These are phyloP conservation scores for Craniophora ligustri DNA, from an alignment of 2,888 invertebrate genomes.

Conservation along the genomic window DNA sequence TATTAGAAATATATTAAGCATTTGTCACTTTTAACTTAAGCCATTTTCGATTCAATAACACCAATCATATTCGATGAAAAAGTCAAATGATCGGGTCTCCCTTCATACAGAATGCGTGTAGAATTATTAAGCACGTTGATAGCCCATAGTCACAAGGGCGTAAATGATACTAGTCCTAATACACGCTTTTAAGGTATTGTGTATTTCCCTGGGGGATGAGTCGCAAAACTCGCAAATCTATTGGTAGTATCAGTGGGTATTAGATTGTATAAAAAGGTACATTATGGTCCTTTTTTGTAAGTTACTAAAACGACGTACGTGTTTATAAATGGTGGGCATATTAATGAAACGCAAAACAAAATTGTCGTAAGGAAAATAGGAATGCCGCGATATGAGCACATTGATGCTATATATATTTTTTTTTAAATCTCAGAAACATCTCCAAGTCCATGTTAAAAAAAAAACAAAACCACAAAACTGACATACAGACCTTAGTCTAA, in stretches of 20 bases:
- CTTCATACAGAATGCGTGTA: constrained; percentile 58
- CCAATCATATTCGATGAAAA: constrained; percentile 17
- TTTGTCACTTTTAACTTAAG: not conserved
- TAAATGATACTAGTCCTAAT: constrained; percentile 2
- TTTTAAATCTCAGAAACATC: too few relatives aligned
- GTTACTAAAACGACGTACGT: too few relatives aligned
- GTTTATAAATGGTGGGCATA: too few relatives aligned
- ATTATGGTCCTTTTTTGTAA: not conserved
- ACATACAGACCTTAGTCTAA: too few relatives aligned
- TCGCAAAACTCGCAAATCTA: too few relatives aligned
- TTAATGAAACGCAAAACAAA: too few relatives aligned
- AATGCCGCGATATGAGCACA: too few relatives aligned
- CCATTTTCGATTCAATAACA: constrained; percentile 14
- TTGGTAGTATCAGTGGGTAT: not conserved
- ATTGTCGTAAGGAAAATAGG: too few relatives aligned
- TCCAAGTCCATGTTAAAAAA: too few relatives aligned
- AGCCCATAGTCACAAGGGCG: constrained; percentile 10
- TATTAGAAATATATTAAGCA: too few relatives aligned
- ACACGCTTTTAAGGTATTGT: not conserved
- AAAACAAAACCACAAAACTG: too few relatives aligned
- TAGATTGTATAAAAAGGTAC: not conserved
- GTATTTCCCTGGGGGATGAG: not conserved
- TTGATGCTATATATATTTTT: too few relatives aligned
- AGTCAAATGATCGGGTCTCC: constrained; percentile 12
- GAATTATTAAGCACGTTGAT: constrained; percentile 78